Base-by-base conservation (phyloP, 1,140 invertebrate species). In the Amphibalanus amphitrite region DNA sequence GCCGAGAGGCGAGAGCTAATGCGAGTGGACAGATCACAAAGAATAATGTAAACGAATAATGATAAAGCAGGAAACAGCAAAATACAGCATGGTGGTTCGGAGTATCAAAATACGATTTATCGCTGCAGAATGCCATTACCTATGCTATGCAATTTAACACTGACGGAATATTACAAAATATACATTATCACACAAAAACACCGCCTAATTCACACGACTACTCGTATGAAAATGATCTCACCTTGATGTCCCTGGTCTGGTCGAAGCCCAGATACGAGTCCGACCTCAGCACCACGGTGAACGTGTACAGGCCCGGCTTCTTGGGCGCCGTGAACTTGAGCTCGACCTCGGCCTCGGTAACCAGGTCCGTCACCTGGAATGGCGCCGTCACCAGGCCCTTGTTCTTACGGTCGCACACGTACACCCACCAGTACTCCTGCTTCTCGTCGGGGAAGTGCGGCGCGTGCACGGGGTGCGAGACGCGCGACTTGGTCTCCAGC, bases 381-480 rank as follows among this genome's bases (percentile, higher is more conserved):
- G 96, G 94, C 69, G 90, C 87, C 64, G 95, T 95, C 28, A 97
- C 85, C 69, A 99, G 81, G 69, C 90, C 89, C 74, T 89, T 87
- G 73, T 89, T 90, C 81, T 98, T 98, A 72, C 91, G 86, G 82
- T 99, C 96, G 80, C 91, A 90, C 72, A 99, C 88, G 81, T 98
- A 99, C 29, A 96, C 89, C 95, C 95, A 99, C 97, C 97, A 99
- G 79, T 92, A 97, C 81, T 99, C 97, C 80, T 97, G 95, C 81
- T 99, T 99, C 75, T 94, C 92, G 83, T 91, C 88, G 13, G 97
- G 93, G 81, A 92, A 99, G 78, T 89, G 90, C 0, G 97, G 97
- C 83, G 93, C 95, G 80, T 98, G 96, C 28, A 98, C 95, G 72
- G 86, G 86, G 79, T 98, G 97, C 15, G 96, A 98, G 75, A 89